Base-by-base conservation (phyloP, 2,797 vertebrate species). In the Varecia variegata region DNA sequence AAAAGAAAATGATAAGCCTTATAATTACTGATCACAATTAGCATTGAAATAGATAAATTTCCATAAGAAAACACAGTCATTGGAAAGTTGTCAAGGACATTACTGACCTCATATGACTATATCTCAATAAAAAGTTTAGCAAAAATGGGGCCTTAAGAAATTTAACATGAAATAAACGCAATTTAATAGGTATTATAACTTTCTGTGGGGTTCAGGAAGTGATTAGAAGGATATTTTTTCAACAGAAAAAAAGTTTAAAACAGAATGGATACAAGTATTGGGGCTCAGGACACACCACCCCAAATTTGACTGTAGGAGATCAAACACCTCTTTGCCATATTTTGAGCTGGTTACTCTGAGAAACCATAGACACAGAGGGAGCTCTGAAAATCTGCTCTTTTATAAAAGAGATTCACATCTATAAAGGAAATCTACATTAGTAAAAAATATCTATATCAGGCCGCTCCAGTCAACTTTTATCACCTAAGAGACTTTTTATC, bases 221-320 rank as follows among this genome's bases (percentile, higher is more conserved):
- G 25, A 76, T 77, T 73, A 93, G 50, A 90, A 60, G 30, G 58
- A 5, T 40, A 84, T 43, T 58, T 96, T 76, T 88, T 40, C 52
- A 96, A 85, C 40, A 90, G 30, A 90, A 27, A 58, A 50, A 84
- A 91, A 65, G 38, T 74, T 95, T 79, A 86, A 92, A 90, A 56
- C 32, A 85, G 18, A 84, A 40, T 23, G 23, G 45, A 60, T 65
- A 56, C 35, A 82, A n/a, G 62, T 65, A 18, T 65, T 65, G 15
- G 32, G 60, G 30, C 32, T 65, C 30, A 32, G 32, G 30, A 65
- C 32, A 65, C 14, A n/a, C 32, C 62, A n/a, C 32, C 62, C 15
- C 17, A 65, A 7, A n/a, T 65, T 17, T 65, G 62, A 15, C 32
- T 65, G 14, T 17, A 65, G 62, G 32, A 18, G 15, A 65, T 32